These are phyloP conservation scores for Dolichotis patagonum DNA, from an alignment of 2,113 vertebrate genomes.

Conservation along the genomic window DNA sequence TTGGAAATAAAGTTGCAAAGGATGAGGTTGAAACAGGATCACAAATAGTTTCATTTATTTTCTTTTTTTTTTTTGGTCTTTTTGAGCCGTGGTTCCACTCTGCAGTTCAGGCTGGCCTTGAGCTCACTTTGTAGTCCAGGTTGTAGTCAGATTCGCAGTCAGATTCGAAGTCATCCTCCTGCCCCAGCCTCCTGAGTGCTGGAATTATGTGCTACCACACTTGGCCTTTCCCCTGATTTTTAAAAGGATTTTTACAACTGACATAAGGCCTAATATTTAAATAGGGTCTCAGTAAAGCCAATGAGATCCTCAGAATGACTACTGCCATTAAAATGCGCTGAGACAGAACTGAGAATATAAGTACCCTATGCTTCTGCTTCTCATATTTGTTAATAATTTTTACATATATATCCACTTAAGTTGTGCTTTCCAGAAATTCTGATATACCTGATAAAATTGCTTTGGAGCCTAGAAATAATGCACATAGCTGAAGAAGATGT, in stretches of 20 bases:
- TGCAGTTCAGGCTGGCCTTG: too few species aligned
- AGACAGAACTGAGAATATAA: neutral
- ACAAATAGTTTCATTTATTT: neutral
- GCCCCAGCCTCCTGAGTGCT: too few species aligned
- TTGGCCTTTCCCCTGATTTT: neutral
- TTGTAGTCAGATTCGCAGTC: too few species aligned
- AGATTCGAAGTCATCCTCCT: too few species aligned
- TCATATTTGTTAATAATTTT: neutral
- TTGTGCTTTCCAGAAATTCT: conserved; percentile 24
- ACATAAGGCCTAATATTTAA: neutral
- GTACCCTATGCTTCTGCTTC: neutral
- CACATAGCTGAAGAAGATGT: neutral
- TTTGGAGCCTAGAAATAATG: neutral
- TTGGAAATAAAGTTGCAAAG: neutral
- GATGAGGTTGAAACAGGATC: neutral
- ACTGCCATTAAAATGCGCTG: neutral
- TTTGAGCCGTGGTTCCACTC: too few species aligned
- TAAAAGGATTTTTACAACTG: neutral
- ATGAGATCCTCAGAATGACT: neutral
- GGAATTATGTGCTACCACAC: too few species aligned
- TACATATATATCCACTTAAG: neutral
- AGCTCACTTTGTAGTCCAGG: too few species aligned
- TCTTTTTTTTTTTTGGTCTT: neutral
- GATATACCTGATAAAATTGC: neutral
- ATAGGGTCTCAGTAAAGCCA: neutral